A percentile compares a stretch with the other conserved stretches of the same genome.
These are phyloP conservation scores for Heliconius charithonia DNA, from an alignment of 2,888 invertebrate species.

Conservation along the genomic window DNA sequence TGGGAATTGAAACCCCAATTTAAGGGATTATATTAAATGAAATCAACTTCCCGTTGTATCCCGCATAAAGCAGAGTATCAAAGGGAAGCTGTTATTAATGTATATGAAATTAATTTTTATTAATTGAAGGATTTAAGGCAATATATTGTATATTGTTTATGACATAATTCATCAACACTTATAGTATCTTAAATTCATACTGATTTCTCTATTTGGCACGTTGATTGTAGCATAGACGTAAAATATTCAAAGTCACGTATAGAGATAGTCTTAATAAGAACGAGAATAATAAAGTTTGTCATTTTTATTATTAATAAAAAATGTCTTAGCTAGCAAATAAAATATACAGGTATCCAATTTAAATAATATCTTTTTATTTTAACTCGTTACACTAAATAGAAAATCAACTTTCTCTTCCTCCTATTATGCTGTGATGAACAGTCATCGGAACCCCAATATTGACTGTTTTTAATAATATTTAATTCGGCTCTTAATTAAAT, in stretches of 20 bases:
- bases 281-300: background rate
- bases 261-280: slow-evolving; percentile 3
- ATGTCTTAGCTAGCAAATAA: background rate
- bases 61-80: no score
- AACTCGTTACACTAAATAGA: slow-evolving; percentile 9
- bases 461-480: slow-evolving; percentile 28
- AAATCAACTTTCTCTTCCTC: slow-evolving; percentile 34
- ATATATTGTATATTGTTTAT: no score
- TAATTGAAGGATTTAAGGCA: no score
- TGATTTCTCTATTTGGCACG: slow-evolving; percentile 19
- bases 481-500: slow-evolving; percentile 30
- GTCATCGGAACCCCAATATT: slow-evolving; percentile 7
- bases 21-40: no score
- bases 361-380: slow-evolving; percentile 1
- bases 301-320: background rate
- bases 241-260: background rate
- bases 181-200: background rate
- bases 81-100: no score
- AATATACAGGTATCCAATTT: background rate
- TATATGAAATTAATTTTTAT: no score
- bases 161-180: slow-evolving; percentile 18
- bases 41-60: no score
- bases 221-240: background rate
- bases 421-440: background rate
- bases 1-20: no score